Evolutionary conservation across 2,797 vertebrate species (phyloP).

Genomic region (Lacerta viridis): DNA sequence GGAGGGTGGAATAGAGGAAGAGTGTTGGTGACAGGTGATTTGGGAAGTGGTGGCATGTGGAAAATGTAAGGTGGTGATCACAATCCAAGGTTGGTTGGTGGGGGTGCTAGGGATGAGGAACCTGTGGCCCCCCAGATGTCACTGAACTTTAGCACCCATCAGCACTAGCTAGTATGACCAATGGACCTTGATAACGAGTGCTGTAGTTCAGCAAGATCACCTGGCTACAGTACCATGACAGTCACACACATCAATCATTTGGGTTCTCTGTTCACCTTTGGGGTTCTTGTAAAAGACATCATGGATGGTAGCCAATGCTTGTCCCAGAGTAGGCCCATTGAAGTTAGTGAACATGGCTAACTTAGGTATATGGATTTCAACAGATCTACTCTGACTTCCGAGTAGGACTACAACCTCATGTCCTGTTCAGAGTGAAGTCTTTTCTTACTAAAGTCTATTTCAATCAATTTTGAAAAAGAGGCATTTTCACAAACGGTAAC

Average conservation of each 20-base stretch:
- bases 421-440: not conserved
- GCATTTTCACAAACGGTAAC: not conserved
- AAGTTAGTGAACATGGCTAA: no score
- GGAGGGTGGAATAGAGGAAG: not conserved
- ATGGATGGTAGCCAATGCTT: not conserved
- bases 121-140: no score
- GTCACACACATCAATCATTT: not conserved
- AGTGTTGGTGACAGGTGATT: not conserved
- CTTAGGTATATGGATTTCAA: no score
- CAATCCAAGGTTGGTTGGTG: no score
- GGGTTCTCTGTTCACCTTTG: not conserved
- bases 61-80: not conserved
- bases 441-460: not conserved
- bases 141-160: no score
- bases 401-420: not conserved
- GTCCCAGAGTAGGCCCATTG: no score
- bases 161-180: no score
- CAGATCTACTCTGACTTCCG: no score
- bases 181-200: no score
- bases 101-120: no score
- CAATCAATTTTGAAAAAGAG: not conserved
- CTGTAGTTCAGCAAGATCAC: no score
- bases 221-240: not conserved
- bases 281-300: rapidly evolving
- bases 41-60: not conserved